phyloP scores from a whole-genome alignment of 1,140 invertebrate genomes.

The Drosophila busckii region DNA sequence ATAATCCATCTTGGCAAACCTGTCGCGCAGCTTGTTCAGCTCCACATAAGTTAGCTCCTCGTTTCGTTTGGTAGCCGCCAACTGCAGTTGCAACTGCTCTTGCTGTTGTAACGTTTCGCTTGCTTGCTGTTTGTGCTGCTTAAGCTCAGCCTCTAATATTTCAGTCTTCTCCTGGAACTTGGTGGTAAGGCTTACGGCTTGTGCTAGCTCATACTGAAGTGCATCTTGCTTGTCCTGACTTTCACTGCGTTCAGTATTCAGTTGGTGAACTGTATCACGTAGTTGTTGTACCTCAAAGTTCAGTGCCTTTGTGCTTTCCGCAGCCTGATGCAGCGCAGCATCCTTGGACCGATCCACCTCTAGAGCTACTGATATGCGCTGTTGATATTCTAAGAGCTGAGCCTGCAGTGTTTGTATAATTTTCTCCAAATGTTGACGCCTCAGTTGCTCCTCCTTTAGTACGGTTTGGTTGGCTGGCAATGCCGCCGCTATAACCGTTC shows the following conservation, averaged over 20 bases:
- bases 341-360: slow-evolving; percentile 88
- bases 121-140: slow-evolving; percentile 19
- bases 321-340: slow-evolving; percentile 83
- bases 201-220: slow-evolving; percentile 64
- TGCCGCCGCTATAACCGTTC: slow-evolving; percentile 33
- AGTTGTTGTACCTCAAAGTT: slow-evolving; percentile 56
- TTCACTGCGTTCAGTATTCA: slow-evolving; percentile 58
- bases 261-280: slow-evolving; percentile 39
- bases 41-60: slow-evolving; percentile 61
- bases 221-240: slow-evolving; percentile 36
- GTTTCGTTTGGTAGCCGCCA: slow-evolving; percentile 49
- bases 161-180: slow-evolving; percentile 74
- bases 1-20: slow-evolving; percentile 61
- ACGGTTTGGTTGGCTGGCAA: slow-evolving; percentile 18
- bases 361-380: slow-evolving; percentile 87
- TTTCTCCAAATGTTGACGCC: slow-evolving; percentile 86
- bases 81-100: slow-evolving; percentile 61
- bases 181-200: slow-evolving; percentile 58
- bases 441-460: slow-evolving; percentile 87
- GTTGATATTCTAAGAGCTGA: slow-evolving; percentile 86
- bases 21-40: slow-evolving; percentile 67
- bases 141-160: slow-evolving; percentile 55
- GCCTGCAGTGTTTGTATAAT: slow-evolving; percentile 87
- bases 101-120: slow-evolving; percentile 40
- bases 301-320: slow-evolving; percentile 78